phyloP scores from a whole-genome alignment of 1,140 invertebrate species.

The Ceratosolen solmsi region DNA sequence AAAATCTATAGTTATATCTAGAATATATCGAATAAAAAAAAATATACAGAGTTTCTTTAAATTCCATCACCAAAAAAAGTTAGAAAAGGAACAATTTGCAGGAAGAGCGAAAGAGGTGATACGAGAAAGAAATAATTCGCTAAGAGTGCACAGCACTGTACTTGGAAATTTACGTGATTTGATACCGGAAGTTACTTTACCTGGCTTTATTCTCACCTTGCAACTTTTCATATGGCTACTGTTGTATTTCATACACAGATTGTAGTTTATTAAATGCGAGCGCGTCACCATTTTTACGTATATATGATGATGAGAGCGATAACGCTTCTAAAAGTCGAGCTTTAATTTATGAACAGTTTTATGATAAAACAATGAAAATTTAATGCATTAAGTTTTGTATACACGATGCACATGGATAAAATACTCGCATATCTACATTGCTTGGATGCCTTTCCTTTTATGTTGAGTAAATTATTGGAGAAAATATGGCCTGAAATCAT shows the following conservation, averaged over 20 bases:
- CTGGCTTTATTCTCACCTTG: neutral
- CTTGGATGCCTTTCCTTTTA: neutral
- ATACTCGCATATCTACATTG: neutral
- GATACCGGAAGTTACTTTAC: no score
- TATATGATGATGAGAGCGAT: neutral
- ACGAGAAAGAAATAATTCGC: no score
- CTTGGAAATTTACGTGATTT: no score
- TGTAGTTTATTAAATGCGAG: slow-evolving; percentile 33
- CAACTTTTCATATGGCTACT: neutral
- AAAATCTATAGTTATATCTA: no score
- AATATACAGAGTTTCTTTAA: no score
- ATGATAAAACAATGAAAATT: slow-evolving; percentile 40
- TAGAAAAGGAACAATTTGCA: no score
- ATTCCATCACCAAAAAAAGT: no score
- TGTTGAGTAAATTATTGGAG: neutral
- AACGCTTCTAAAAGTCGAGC: slow-evolving; percentile 23
- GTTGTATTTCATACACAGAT: neutral
- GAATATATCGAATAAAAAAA: no score
- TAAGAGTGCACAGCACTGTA: no score
- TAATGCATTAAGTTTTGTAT: neutral
- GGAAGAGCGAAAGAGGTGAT: neutral
- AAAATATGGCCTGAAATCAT: neutral
- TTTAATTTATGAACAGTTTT: slow-evolving; percentile 40
- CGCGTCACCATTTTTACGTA: neutral
- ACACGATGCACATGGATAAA: neutral